Base-by-base conservation (phyloP, 2,113 vertebrate species). In the Chelonoidis abingdonii region DNA sequence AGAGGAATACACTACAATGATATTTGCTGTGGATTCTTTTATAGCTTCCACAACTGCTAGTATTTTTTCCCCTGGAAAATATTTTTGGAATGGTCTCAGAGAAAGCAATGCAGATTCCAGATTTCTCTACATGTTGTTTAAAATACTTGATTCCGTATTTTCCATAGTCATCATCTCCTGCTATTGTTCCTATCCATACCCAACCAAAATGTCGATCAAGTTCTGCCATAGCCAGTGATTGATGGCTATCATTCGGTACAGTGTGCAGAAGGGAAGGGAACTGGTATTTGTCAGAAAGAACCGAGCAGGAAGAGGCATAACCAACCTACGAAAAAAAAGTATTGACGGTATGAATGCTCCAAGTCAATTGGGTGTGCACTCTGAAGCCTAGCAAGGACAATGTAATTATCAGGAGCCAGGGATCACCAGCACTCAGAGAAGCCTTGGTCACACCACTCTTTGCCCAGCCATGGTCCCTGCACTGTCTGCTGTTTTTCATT, bases 81-180 rank as follows among this genome's bases (percentile, higher is more conserved):
- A 98, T 97, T 97, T 99, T 99, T 62, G 99, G 99, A 41, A 99
- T 97, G 1, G 97, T 99, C 97, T 99, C 98, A 1, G 99, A 98
- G 93, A 99, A 99, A 69, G 99, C 98, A 80, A 99, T 98, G 89
- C 99, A 99, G n/a, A 99, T 98, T 1, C 98, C 98, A 5, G 57
- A 5, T 53, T 98, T 98, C 83, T 99, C 99, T 53, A 99, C 98
- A 75, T 98, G 93, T 93, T 99, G 98, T 93, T 98, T 99, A 93
- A 99, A 99, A 75, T 92, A 93, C 91, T 99, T 99, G 78, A 99
- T 98, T 80, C 98, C 98, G 0, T 99, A 98, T 97, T 99, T 99
- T 25, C 98, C 98, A 4, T 99, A 99, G 92, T 99, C 99, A n/a
- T 99, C 99, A 44, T 98, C 98, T 1, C 98, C 97, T 19, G 98